Evolutionary conservation across 2,888 invertebrate species (phyloP).

Genomic region (Aphidoletes aphidimyza): DNA sequence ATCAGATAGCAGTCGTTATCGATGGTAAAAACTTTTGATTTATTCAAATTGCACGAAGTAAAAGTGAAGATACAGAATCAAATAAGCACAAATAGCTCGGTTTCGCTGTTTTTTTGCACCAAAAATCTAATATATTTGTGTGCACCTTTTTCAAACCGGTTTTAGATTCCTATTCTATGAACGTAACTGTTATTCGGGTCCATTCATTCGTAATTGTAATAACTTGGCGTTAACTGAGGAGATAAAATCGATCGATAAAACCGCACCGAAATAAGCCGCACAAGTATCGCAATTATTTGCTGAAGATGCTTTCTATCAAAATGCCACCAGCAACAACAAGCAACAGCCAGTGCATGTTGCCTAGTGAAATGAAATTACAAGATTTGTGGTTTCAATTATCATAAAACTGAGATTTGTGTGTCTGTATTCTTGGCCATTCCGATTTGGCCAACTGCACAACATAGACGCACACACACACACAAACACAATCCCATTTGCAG

Average conservation of each 20-base stretch:
- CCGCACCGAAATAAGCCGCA: not conserved
- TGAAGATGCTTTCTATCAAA: not conserved
- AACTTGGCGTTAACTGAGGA: not conserved
- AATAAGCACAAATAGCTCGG: no score
- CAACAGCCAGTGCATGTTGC: no score
- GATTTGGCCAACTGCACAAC: conserved; percentile 7
- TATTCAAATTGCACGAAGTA: no score
- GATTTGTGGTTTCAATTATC: conserved; percentile 52
- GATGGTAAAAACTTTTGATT: not conserved
- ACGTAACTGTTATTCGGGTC: no score
- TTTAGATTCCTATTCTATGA: no score
- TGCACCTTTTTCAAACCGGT: no score
- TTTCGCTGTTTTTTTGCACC: no score
- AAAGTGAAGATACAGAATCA: no score
- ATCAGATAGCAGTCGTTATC: not conserved
- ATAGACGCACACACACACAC: not conserved
- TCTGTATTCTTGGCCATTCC: not conserved
- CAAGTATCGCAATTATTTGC: not conserved
- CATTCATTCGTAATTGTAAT: not conserved
- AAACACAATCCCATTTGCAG: no score
- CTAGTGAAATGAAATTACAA: conserved; percentile 38
- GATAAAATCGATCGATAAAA: not conserved
- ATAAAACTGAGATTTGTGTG: conserved; percentile 34
- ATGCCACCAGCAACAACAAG: not conserved
- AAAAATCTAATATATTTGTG: no score